Percentiles rank a stretch among this genome's conserved stretches.
Conservation (phyloP, 2,888 invertebrate species). For the Germaria angustata region DNA sequence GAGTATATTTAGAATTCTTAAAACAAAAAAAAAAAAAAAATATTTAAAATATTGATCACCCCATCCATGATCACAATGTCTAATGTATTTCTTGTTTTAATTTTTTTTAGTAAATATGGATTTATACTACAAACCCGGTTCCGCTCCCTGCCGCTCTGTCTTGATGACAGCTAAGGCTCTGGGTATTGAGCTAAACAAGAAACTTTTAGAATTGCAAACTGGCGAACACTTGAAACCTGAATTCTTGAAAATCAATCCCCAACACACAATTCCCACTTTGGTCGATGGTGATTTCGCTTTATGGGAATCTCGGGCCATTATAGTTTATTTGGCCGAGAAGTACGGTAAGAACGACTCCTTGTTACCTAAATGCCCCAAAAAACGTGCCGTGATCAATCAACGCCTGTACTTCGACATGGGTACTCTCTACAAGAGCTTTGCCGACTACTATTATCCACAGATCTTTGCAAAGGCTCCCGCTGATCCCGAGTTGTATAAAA, state of each 20-base stretch:
- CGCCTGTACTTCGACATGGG: conserved; percentile 90
- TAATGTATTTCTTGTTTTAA: conserved; percentile 10
- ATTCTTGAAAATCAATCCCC: conserved; percentile 88
- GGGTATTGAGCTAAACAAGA: conserved; percentile 85
- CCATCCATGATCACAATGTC: neutral
- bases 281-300: conserved; percentile 90
- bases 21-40: too few species aligned
- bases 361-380: conserved; percentile 88
- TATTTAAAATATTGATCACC: neutral
- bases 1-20: too few species aligned
- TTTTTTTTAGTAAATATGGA: conserved; percentile 79
- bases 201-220: conserved; percentile 82
- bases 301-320: conserved; percentile 92
- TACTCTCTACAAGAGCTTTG: conserved; percentile 86
- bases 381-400: conserved; percentile 88
- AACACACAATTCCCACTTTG: conserved; percentile 91
- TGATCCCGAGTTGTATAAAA: conserved; percentile 85
- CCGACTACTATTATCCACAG: conserved; percentile 86
- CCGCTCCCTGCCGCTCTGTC: conserved; percentile 85
- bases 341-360: conserved; percentile 89
- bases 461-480: conserved; percentile 83
- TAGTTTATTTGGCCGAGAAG: conserved; percentile 88
- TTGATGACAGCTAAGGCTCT: conserved; percentile 84
- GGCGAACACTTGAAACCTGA: conserved; percentile 86
- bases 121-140: conserved; percentile 84